Percentiles rank a stretch among this genome's conserved stretches.
phyloP scores from a whole-genome alignment of 2,888 invertebrate genomes.

The Galerucella nymphaeae region DNA sequence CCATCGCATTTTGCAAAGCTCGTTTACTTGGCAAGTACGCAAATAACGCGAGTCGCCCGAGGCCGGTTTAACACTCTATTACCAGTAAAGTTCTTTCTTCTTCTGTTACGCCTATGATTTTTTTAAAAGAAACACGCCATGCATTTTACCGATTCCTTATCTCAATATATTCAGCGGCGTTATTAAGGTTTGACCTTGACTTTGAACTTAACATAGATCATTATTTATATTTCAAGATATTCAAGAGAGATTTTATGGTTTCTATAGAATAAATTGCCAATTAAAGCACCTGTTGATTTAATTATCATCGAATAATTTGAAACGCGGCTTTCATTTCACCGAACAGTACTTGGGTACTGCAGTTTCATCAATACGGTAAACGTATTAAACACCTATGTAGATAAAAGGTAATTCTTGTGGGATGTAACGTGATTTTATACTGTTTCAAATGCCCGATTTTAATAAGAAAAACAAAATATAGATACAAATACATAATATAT shows the following conservation, averaged over 20 bases:
- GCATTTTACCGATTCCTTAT: background rate
- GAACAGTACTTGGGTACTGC: background rate
- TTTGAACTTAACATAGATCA: background rate
- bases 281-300: conserved; percentile 1
- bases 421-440: background rate
- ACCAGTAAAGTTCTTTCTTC: background rate
- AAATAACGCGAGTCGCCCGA: too few relatives aligned
- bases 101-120: background rate
- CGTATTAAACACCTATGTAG: background rate
- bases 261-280: background rate
- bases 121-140: background rate
- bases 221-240: background rate
- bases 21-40: too few relatives aligned
- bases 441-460: too few relatives aligned
- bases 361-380: background rate
- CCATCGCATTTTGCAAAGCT: too few relatives aligned
- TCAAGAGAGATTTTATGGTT: background rate
- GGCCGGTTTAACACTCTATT: background rate
- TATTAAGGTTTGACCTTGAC: conserved; percentile 11
- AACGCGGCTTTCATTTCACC: background rate
- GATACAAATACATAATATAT: too few relatives aligned
- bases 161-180: background rate
- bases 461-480: too few relatives aligned
- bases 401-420: background rate
- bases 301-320: background rate